These are phyloP conservation scores for Cephalopterus ornatus DNA, from an alignment of 2,113 vertebrate genomes.

Conservation along the genomic window DNA sequence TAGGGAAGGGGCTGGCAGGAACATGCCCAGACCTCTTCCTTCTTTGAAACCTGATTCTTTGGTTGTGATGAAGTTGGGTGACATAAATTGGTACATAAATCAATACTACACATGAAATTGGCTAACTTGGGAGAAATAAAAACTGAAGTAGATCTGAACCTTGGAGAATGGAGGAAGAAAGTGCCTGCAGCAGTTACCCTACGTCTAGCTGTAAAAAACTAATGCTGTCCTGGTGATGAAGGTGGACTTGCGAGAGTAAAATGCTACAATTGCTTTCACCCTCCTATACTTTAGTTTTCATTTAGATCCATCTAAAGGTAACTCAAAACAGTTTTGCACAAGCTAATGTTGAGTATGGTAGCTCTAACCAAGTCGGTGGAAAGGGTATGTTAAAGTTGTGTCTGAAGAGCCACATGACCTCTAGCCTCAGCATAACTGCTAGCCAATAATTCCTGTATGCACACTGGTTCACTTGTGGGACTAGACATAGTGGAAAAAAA, in stretches of 20 bases:
- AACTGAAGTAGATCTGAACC: neutral
- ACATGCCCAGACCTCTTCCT: neutral
- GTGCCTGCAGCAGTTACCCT: neutral
- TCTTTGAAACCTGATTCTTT: neutral
- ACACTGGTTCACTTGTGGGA: neutral
- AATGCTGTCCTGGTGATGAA: neutral
- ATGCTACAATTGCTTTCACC: neutral
- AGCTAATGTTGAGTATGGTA: neutral
- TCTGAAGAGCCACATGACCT: neutral
- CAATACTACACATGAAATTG: neutral
- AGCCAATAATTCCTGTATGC: neutral
- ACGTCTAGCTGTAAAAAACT: neutral
- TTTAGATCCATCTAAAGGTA: neutral
- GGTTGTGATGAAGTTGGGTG: neutral
- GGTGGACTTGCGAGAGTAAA: neutral
- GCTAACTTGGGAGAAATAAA: neutral
- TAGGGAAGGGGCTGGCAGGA: neutral
- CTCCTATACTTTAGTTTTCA: neutral
- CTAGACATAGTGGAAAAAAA: neutral
- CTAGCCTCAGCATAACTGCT: neutral
- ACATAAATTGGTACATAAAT: neutral
- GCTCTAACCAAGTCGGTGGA: neutral
- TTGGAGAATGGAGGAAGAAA: neutral
- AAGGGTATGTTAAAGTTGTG: neutral
- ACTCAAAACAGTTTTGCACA: neutral